A percentile compares a stretch with the other conserved stretches of the same genome.
Evolutionary conservation across 2,113 vertebrate species (phyloP).

Genomic region (Leucoraja erinaceus): DNA sequence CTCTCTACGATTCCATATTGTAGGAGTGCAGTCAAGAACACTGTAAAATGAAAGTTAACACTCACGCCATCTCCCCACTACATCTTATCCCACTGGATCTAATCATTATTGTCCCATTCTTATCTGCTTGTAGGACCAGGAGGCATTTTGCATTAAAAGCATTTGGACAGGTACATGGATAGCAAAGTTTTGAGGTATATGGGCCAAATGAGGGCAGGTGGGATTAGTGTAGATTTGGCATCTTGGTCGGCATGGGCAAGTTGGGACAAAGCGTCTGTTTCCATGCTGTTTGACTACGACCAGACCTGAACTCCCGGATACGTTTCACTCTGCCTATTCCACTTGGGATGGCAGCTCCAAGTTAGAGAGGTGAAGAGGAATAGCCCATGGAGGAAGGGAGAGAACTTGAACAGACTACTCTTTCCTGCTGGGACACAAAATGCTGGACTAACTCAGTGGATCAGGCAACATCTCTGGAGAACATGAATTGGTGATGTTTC

Average conservation of each 20-base stretch:
- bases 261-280: too few relatives aligned
- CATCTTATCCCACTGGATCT: neutral
- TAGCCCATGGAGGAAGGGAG: neutral
- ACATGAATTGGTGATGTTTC: too few relatives aligned
- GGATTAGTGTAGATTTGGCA: too few relatives aligned
- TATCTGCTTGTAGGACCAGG: neutral
- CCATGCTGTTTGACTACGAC: too few relatives aligned
- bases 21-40: neutral
- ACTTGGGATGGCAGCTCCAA: neutral
- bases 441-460: neutral
- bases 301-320: neutral
- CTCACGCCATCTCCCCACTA: neutral
- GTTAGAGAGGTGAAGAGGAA: neutral
- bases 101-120: neutral
- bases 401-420: neutral
- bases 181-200: too few relatives aligned
- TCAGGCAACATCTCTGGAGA: too few relatives aligned
- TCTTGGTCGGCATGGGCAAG: too few relatives aligned
- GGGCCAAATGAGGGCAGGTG: too few relatives aligned
- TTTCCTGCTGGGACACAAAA: neutral
- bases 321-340: neutral
- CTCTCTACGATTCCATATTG: neutral
- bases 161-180: too few relatives aligned
- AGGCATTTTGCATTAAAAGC: too few relatives aligned
- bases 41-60: neutral